Evolutionary conservation across 2,113 vertebrate species (phyloP).

Genomic region (Pangasianodon hypophthalmus): DNA sequence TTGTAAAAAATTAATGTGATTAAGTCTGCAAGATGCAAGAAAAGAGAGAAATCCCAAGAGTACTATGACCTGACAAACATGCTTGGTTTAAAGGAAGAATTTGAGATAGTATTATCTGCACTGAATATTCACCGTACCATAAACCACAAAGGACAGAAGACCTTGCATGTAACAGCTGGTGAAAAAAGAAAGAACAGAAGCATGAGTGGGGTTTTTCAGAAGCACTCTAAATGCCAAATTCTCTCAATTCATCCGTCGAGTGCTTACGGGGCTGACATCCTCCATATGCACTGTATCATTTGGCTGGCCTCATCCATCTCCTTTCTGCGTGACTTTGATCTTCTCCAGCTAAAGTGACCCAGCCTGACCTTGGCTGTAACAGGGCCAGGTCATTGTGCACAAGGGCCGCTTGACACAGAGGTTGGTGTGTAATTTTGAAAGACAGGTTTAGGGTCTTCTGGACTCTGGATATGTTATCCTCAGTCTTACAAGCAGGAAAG

Average conservation of each 20-base stretch:
- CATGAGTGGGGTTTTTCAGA: background rate
- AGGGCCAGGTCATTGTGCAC: constrained; percentile 22
- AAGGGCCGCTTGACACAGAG: constrained; percentile 9
- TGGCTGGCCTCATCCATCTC: background rate
- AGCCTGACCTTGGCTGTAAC: constrained; percentile 14
- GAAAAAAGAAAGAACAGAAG: background rate
- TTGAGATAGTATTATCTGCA: background rate
- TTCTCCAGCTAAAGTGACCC: background rate
- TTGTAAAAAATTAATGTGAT: background rate
- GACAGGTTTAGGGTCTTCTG: constrained; percentile 53
- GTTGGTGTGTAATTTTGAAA: constrained; percentile 47
- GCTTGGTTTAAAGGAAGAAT: background rate
- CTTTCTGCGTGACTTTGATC: background rate
- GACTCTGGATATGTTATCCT: constrained; percentile 51
- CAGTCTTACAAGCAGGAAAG: constrained; percentile 43
- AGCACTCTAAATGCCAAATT: background rate
- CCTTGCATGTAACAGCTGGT: background rate
- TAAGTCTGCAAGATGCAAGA: background rate
- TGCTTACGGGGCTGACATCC: background rate
- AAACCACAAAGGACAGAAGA: background rate
- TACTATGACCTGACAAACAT: background rate
- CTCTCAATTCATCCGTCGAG: constrained; percentile 3
- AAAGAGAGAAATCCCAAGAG: constrained; percentile 1
- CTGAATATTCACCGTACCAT: background rate
- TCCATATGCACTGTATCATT: background rate